Evolutionary conservation across 1,140 invertebrate species (phyloP), one percentile per base, ranked within the genome.

Genomic region (Rhizoglyphus robini): DNA sequence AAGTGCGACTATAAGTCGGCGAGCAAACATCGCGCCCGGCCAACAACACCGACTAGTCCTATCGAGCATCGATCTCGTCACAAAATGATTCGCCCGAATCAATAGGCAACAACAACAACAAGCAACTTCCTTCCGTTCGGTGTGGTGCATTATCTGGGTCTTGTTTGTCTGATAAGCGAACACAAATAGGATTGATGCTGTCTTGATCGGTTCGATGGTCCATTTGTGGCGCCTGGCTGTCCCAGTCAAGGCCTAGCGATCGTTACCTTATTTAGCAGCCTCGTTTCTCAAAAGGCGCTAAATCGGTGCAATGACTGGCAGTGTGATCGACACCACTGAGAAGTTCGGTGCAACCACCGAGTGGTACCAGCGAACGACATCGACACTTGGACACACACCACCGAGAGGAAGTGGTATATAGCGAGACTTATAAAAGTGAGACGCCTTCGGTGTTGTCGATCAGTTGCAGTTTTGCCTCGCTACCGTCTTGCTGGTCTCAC

Each of bases 41-140:
- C n/a, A n/a, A n/a, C n/a, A n/a, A n/a, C n/a, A n/a, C n/a, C n/a
- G n/a, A n/a, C n/a, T n/a, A n/a, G n/a, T n/a, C n/a, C n/a, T n/a
- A n/a, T n/a, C n/a, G n/a, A n/a, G n/a, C n/a, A n/a, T n/a, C n/a
- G n/a, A 54, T 32, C 51, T 27, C 31, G 23, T 32, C 51, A 54
- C 23, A 5, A 20, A 54, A 25, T 54, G 51, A 32, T 32, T 54
- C 8, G n/a, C n/a, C 8, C 51, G 31, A 54, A 54, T 54, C 51
- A 54, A 46, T 46, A 15, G 41, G 15, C 41, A 15, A 23, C 41
- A 32, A 32, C 51, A 54, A 54, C 20, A 54, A 54, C 51, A 54
- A 54, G 51, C 51, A 5, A 54, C 20, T 54, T 54, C 51, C 51
- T 54, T 54, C 51, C 51, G 51, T 20, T 54, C 15, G 15, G 23